These are phyloP conservation scores for Menura novaehollandiae DNA, from an alignment of 2,113 vertebrate genomes.

Conservation along the genomic window DNA sequence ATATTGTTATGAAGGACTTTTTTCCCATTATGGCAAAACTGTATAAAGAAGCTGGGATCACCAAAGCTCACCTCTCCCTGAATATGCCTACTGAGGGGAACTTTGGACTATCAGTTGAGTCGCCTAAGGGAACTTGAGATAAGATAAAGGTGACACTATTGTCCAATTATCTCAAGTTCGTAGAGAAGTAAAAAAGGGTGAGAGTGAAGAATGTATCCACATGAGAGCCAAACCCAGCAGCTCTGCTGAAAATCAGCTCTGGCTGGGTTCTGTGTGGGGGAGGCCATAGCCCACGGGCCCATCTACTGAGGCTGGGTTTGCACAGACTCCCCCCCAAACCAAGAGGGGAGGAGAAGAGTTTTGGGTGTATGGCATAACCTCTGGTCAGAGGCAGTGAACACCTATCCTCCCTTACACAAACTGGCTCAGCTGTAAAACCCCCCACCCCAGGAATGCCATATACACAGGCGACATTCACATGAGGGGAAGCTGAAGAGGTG, in stretches of 20 bases:
- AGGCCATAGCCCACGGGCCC: too few species aligned
- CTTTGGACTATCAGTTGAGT: background rate
- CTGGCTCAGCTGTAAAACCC: rapidly evolving
- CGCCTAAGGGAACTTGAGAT: background rate
- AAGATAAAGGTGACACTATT: background rate
- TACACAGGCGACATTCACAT: too few species aligned
- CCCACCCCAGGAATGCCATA: rapidly evolving
- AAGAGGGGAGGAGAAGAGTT: background rate
- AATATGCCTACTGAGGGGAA: background rate
- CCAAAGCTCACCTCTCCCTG: background rate
- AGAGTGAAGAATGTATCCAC: background rate
- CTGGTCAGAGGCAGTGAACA: background rate
- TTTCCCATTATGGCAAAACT: background rate
- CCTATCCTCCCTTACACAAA: background rate
- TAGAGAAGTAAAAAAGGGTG: background rate
- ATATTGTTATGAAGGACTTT: background rate
- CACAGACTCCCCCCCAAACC: rapidly evolving
- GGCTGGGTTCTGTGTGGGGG: background rate
- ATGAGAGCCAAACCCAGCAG: background rate
- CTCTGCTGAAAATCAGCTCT: background rate
- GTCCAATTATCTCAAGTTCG: background rate
- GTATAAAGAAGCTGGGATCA: background rate
- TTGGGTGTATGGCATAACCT: background rate
- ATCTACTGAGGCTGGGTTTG: background rate
- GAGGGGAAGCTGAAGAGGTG: background rate